A percentile compares a stretch with the other conserved stretches of the same genome.
Evolutionary conservation across 2,888 invertebrate genomes (phyloP).

Genomic region (Thalpophila matura): DNA sequence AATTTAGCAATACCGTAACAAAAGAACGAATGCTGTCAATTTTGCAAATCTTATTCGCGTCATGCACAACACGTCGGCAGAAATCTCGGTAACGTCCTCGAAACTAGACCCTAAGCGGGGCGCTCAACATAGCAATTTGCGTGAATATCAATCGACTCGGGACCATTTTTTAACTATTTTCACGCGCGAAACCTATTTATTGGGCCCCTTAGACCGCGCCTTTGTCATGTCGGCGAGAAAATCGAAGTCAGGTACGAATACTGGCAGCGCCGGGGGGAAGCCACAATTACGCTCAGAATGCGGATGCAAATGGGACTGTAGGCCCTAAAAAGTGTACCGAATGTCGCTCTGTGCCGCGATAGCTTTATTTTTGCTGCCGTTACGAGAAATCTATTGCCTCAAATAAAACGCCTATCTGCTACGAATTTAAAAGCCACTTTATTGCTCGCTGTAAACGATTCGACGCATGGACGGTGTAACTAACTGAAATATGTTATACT

Average conservation of each 20-base stretch:
- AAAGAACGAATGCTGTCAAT: constrained; percentile 70
- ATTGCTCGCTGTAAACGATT: constrained; percentile 76
- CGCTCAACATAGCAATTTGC: constrained; percentile 72
- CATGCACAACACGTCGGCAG: constrained; percentile 67
- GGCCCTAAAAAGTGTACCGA: constrained; percentile 84
- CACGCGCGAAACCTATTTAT: constrained; percentile 85
- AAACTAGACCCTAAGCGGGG: constrained; percentile 71
- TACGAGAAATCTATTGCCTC: constrained; percentile 86
- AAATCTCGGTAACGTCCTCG: constrained; percentile 50
- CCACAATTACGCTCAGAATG: constrained; percentile 88
- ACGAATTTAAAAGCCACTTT: constrained; percentile 83
- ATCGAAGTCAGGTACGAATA: constrained; percentile 86
- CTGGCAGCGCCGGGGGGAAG: constrained; percentile 75
- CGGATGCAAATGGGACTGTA: constrained; percentile 88
- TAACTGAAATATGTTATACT: constrained; percentile 65
- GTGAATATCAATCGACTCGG: constrained; percentile 65
- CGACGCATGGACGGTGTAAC: constrained; percentile 68
- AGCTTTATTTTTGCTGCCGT: constrained; percentile 87
- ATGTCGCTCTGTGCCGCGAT: constrained; percentile 78
- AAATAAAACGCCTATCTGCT: constrained; percentile 87
- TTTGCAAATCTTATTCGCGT: constrained; percentile 75
- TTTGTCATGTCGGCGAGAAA: constrained; percentile 88
- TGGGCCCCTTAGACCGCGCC: constrained; percentile 88
- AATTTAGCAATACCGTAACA: constrained; percentile 47
- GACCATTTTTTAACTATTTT: constrained; percentile 86